Conservation (phyloP, 1,140 invertebrate genomes). For the Zophobas atratus region DNA sequence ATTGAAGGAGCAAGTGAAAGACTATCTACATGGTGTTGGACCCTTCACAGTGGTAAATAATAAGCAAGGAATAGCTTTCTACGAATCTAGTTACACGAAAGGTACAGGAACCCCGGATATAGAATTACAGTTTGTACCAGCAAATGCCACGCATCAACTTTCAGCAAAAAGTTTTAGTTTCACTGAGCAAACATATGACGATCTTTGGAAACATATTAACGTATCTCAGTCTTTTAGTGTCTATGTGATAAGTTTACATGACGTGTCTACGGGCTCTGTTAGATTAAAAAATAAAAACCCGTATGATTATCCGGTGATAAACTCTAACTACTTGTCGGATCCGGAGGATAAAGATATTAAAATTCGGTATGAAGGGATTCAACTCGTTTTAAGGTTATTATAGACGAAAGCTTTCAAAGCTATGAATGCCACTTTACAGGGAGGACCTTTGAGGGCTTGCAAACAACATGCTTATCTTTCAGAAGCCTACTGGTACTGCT, state of each 20-base stretch:
- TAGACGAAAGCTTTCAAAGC: constrained; percentile 74
- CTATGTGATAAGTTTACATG: constrained; percentile 70
- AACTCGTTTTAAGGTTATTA: constrained; percentile 71
- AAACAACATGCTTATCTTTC: constrained; percentile 36
- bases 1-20: neutral
- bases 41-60: constrained; percentile 82
- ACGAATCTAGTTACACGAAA: constrained; percentile 44
- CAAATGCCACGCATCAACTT: constrained; percentile 47
- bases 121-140: constrained; percentile 53
- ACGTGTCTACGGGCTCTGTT: constrained; percentile 82
- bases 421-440: constrained; percentile 74
- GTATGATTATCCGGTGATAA: constrained; percentile 81
- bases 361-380: constrained; percentile 57
- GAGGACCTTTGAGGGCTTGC: constrained; percentile 76
- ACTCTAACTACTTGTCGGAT: constrained; percentile 83
- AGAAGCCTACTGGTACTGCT: constrained; percentile 63
- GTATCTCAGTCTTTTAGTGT: constrained; percentile 43
- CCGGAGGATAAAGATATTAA: constrained; percentile 77
- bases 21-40: constrained; percentile 71
- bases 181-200: constrained; percentile 53
- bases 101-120: constrained; percentile 53
- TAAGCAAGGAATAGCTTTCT: constrained; percentile 73
- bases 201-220: constrained; percentile 52
- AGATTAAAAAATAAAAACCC: constrained; percentile 80
- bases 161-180: constrained; percentile 52